Evolutionary conservation across 2,888 invertebrate species (phyloP), one percentile per base, ranked within the genome.

Genomic region (Agrochola macilenta): DNA sequence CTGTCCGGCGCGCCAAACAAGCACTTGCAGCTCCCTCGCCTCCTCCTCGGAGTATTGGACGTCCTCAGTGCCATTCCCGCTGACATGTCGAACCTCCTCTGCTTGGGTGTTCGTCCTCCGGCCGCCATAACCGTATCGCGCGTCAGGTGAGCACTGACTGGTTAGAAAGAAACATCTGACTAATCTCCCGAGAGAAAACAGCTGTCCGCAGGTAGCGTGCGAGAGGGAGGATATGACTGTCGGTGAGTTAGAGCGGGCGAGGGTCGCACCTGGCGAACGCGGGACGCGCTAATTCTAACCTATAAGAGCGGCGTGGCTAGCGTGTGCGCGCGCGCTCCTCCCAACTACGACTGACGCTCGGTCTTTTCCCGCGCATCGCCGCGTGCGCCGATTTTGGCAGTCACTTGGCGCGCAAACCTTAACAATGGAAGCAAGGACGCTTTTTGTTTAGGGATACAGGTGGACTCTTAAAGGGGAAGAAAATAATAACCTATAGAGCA

Each of bases 1-100:
- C 97, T 92, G 88, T 97, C 97, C 20, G 97, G 97, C 2, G 96
- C 95, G 14, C 97, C 97, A 87, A 98, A 98, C 5, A 98, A 92
- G 89, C 97, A 97, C 90, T 97, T 97, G 93, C 97, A 97, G 89
- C 96, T 95, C 70, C 96, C 95, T 7, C 97, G 93, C 57, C 96
- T 92, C 81, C 96, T 93, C 75, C 96, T 93, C 20, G 95, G 94
- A 4, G 94, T 93, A 78, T 95, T 95, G n/a, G 91, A 90, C 9
- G 92, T 89, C 83, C 96, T 95, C 78, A 95, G 81, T 14, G 94
- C 95, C 94, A 96, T 94, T 69, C 93, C 94, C 7, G 92, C 89
- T 69, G 95, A 92, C 85, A 96, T 93, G 74, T 96, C 96, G 84
- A 94, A 93, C 87, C 95, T 95, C 88, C 95, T 93, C 91, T 96